Evolutionary conservation across 2,888 invertebrate genomes (phyloP).

Genomic region (Anodontia alba): DNA sequence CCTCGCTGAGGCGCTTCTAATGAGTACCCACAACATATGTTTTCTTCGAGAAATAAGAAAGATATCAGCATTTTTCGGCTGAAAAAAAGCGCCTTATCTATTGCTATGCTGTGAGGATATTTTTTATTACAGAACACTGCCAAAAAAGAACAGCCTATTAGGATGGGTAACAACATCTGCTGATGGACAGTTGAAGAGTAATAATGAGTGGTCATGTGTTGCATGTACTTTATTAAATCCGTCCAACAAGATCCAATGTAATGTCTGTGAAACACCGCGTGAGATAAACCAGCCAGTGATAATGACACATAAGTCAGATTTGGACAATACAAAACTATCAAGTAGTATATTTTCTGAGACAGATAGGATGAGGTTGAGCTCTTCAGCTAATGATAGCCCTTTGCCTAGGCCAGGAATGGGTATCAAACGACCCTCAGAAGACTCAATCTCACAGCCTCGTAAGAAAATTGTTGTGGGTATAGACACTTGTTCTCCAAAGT

Average conservation of each 20-base stretch:
- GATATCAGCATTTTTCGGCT: too few relatives aligned
- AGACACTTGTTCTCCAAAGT: not conserved
- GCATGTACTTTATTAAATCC: conserved; percentile 73
- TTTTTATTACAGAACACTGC: conserved; percentile 61
- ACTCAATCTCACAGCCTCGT: not conserved
- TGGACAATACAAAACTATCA: not conserved
- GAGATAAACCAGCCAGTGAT: not conserved
- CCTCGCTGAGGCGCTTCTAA: too few relatives aligned
- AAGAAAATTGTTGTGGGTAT: not conserved
- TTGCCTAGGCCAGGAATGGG: not conserved
- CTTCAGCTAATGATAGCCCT: not conserved
- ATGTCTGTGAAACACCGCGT: conserved; percentile 60
- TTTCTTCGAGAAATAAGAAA: too few relatives aligned
- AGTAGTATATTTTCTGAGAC: not conserved
- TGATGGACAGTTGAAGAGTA: not conserved
- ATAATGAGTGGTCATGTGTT: conserved; percentile 68
- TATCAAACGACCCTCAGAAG: not conserved
- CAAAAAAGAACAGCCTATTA: conserved; percentile 74
- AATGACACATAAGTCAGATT: not conserved
- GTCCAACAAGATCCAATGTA: conserved; percentile 55
- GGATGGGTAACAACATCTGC: conserved; percentile 69
- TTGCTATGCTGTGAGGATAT: not conserved
- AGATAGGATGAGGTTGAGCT: not conserved
- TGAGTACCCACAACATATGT: too few relatives aligned
- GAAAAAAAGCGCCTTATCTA: too few relatives aligned